Evolutionary conservation across 2,888 invertebrate species (phyloP).

Genomic region (Lamellibrachia columna): DNA sequence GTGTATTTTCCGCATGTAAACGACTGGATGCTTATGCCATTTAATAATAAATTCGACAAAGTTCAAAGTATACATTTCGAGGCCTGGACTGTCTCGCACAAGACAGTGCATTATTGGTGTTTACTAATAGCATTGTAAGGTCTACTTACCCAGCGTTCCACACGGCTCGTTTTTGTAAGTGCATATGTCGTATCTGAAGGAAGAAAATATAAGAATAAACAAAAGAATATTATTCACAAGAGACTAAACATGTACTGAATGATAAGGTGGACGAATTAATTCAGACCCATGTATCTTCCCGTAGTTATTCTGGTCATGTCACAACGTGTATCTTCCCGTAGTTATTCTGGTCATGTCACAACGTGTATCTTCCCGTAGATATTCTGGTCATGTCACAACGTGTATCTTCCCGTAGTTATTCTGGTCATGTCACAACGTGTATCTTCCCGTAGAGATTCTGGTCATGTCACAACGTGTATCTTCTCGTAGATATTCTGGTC

Average conservation of each 20-base stretch:
- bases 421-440: too few relatives aligned
- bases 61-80: too few relatives aligned
- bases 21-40: not conserved
- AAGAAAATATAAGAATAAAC: slow-evolving; percentile 21
- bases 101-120: not conserved
- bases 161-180: slow-evolving; percentile 61
- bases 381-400: too few relatives aligned
- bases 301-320: not conserved
- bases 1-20: not conserved
- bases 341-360: too few relatives aligned
- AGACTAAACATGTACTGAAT: not conserved
- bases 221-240: not conserved
- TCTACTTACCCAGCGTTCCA: slow-evolving; percentile 58
- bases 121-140: not conserved
- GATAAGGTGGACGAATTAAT: not conserved
- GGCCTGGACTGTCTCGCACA: too few relatives aligned
- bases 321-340: not conserved
- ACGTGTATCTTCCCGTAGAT: too few relatives aligned
- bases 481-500: too few relatives aligned
- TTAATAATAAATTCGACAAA: not conserved
- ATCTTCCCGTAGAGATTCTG: too few relatives aligned
- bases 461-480: too few relatives aligned
- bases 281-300: not conserved
- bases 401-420: too few relatives aligned
- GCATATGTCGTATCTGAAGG: slow-evolving; percentile 61